These are phyloP conservation scores for Galeopsomyia nigrocyanea DNA, from an alignment of 2,888 invertebrate genomes.

Conservation along the genomic window DNA sequence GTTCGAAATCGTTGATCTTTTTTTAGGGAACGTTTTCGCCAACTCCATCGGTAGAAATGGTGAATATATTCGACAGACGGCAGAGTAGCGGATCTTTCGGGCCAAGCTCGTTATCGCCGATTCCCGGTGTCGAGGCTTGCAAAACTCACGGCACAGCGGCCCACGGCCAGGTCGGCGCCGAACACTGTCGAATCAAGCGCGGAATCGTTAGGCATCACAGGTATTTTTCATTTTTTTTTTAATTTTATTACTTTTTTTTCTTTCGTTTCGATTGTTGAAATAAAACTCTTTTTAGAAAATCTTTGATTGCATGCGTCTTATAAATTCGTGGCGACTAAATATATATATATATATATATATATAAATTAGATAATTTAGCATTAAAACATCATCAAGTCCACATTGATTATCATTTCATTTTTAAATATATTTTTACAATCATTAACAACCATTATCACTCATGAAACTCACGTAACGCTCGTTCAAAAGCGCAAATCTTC, in stretches of 20 bases:
- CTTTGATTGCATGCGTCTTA: too few relatives aligned
- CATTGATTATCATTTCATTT: too few relatives aligned
- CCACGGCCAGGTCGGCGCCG: slow-evolving; percentile 62
- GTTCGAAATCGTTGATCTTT: slow-evolving; percentile 31
- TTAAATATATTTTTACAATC: too few relatives aligned
- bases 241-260: too few relatives aligned
- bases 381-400: too few relatives aligned
- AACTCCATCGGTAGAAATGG: slow-evolving; percentile 66
- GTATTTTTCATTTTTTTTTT: slow-evolving; percentile 46
- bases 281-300: too few relatives aligned
- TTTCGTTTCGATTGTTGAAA: too few relatives aligned
- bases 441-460: background rate
- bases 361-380: too few relatives aligned
- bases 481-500: too few relatives aligned
- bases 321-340: too few relatives aligned
- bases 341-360: too few relatives aligned
- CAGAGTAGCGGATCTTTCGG: slow-evolving; percentile 65
- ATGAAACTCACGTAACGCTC: too few relatives aligned
- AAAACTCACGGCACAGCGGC: slow-evolving; percentile 66
- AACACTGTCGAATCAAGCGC: slow-evolving; percentile 65
- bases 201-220: slow-evolving; percentile 68
- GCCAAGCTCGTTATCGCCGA: slow-evolving; percentile 65
- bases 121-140: slow-evolving; percentile 66
- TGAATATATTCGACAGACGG: slow-evolving; percentile 65
- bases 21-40: slow-evolving; percentile 66